A percentile compares a stretch with the other conserved stretches of the same genome.
phyloP scores from a whole-genome alignment of 2,888 invertebrate species.

The Erebia epiphron region DNA sequence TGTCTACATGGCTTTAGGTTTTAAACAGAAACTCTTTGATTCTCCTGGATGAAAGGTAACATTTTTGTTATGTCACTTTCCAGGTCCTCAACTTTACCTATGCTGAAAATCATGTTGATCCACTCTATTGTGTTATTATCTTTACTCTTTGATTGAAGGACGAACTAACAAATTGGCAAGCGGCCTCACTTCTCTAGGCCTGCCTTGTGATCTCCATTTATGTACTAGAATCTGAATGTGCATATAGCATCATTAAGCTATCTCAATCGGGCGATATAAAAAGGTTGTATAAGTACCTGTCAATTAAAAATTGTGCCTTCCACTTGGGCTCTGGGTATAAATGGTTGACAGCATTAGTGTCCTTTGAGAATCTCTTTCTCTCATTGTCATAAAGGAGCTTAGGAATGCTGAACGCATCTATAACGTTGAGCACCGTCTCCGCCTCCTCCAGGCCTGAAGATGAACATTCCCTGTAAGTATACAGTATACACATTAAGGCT shows the following conservation, averaged over 20 bases:
- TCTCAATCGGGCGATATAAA: too few relatives aligned
- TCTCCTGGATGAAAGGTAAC: too few relatives aligned
- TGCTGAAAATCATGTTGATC: too few relatives aligned
- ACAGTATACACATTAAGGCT: background rate
- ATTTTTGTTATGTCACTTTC: background rate
- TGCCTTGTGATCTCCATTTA: too few relatives aligned
- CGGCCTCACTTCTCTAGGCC: too few relatives aligned
- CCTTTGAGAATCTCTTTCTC: slow-evolving; percentile 88
- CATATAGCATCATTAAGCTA: too few relatives aligned
- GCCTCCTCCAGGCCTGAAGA: slow-evolving; percentile 85
- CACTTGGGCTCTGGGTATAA: slow-evolving; percentile 85
- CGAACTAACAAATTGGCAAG: too few relatives aligned
- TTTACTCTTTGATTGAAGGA: too few relatives aligned
- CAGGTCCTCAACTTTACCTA: too few relatives aligned
- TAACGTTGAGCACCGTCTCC: slow-evolving; percentile 89
- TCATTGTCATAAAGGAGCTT: slow-evolving; percentile 89
- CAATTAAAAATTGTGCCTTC: slow-evolving; percentile 87
- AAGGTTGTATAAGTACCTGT: slow-evolving; percentile 52
- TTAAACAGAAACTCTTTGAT: background rate
- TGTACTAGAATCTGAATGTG: too few relatives aligned
- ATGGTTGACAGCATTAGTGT: slow-evolving; percentile 61
- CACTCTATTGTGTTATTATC: too few relatives aligned
- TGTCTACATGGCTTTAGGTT: background rate
- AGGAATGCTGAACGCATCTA: slow-evolving; percentile 92
- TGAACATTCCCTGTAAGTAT: slow-evolving; percentile 81